phyloP scores from a whole-genome alignment of 2,888 invertebrate species.

The Tribolium freemani region DNA sequence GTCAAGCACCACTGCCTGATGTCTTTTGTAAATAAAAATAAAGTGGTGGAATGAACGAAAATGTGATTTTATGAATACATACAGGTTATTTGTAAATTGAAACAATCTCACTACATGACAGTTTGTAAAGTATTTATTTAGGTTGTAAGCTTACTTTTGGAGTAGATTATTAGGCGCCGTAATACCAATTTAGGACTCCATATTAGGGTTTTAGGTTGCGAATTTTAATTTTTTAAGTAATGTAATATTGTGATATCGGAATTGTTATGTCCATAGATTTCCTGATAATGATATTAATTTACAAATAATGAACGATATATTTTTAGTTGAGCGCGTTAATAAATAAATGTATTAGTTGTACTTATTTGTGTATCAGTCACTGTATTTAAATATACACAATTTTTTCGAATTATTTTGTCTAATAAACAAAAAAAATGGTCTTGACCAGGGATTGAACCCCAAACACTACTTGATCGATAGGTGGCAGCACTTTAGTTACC shows the following conservation, averaged over 20 bases:
- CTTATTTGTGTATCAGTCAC: constrained; percentile 38
- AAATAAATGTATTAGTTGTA: constrained; percentile 36
- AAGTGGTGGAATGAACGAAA: neutral
- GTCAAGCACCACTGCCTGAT: neutral
- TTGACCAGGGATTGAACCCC: no score
- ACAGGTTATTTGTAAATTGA: neutral
- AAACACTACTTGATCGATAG: no score
- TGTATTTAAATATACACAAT: constrained; percentile 23
- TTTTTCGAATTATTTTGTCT: constrained; percentile 1
- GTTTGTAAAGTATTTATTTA: constrained; percentile 55
- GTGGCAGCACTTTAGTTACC: no score
- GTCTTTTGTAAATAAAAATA: neutral
- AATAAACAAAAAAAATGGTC: neutral
- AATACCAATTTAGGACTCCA: constrained; percentile 23
- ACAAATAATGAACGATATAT: neutral
- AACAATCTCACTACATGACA: constrained; percentile 47
- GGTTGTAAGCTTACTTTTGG: constrained; percentile 33
- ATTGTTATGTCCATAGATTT: constrained; percentile 15
- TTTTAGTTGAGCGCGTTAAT: constrained; percentile 5
- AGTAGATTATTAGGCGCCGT: constrained; percentile 19
- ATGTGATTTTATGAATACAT: neutral
- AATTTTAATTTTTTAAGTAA: constrained; percentile 17
- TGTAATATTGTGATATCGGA: constrained; percentile 40
- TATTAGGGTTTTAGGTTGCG: constrained; percentile 23
- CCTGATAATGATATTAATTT: constrained; percentile 31